phyloP scores from a whole-genome alignment of 92 coral and sea anemone species.

The Epizoanthus scotinus region DNA sequence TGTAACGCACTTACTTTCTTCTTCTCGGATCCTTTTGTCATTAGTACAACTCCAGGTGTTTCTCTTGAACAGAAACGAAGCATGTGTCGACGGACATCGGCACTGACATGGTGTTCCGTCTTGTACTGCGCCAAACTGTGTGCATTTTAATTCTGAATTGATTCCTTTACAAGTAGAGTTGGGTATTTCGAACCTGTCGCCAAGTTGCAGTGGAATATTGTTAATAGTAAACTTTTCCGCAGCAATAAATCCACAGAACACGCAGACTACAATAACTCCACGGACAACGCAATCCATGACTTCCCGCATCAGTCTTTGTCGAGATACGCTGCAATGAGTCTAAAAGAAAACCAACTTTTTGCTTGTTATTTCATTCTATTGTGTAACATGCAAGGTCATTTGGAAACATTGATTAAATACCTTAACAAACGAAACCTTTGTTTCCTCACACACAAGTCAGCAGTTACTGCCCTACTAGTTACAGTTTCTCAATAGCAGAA shows the following conservation, averaged over 20 bases:
- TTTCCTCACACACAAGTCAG: too few relatives aligned
- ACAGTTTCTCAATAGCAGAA: too few relatives aligned
- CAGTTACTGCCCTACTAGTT: too few relatives aligned
- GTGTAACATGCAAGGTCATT: too few relatives aligned
- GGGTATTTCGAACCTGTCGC: slow-evolving; percentile 17
- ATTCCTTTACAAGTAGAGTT: not conserved
- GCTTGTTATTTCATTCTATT: too few relatives aligned
- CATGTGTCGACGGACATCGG: slow-evolving; percentile 8
- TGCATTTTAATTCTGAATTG: slow-evolving; percentile 1
- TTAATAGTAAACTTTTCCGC: not conserved
- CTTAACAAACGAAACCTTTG: too few relatives aligned
- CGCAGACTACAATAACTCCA: not conserved
- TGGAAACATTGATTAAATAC: too few relatives aligned
- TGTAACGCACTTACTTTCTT: slow-evolving; percentile 26
- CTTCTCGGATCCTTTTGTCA: not conserved
- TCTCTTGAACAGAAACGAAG: slow-evolving; percentile 9
- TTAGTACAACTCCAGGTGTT: slow-evolving; percentile 12
- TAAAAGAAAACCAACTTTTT: too few relatives aligned
- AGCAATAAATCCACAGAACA: not conserved
- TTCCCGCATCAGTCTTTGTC: not conserved
- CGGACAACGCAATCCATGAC: not conserved
- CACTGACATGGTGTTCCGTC: not conserved
- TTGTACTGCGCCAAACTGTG: slow-evolving; percentile 1
- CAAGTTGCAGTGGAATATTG: slow-evolving; percentile 4
- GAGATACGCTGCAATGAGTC: too few relatives aligned